Evolutionary conservation across 2,113 vertebrate species (phyloP).

Genomic region (Nymphicus hollandicus): DNA sequence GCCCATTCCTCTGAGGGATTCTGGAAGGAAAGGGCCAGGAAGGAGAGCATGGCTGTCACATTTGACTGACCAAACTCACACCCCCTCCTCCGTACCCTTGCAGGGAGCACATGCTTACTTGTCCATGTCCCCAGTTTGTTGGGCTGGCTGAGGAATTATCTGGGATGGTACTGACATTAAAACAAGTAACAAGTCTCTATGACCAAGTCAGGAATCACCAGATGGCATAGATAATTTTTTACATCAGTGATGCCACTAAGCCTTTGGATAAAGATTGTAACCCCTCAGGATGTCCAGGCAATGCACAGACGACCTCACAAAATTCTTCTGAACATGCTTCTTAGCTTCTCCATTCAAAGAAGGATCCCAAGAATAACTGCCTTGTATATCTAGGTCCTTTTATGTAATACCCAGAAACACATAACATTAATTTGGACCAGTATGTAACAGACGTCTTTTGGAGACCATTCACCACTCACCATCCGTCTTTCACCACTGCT

Average conservation of each 20-base stretch:
- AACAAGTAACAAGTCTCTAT: neutral
- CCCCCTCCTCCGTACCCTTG: neutral
- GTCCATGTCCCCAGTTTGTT: neutral
- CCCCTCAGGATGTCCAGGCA: neutral
- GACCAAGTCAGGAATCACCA: neutral
- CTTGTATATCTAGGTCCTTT: neutral
- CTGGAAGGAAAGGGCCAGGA: neutral
- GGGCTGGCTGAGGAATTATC: neutral
- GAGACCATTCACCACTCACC: constrained; percentile 69
- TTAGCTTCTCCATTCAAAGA: neutral
- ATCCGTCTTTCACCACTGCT: constrained; percentile 85
- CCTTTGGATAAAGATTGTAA: neutral
- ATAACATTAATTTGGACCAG: neutral
- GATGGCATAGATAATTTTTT: neutral
- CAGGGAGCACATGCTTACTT: neutral
- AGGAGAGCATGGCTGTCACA: neutral
- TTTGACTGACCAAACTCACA: neutral
- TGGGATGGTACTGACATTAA: neutral
- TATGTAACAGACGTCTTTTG: neutral
- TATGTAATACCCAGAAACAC: neutral
- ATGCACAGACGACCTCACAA: neutral
- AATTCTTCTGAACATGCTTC: neutral
- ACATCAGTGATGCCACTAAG: neutral
- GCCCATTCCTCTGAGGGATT: neutral
- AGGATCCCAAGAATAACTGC: neutral